Conservation (phyloP, 2,113 vertebrate species). For the Proterorhinus semilunaris region DNA sequence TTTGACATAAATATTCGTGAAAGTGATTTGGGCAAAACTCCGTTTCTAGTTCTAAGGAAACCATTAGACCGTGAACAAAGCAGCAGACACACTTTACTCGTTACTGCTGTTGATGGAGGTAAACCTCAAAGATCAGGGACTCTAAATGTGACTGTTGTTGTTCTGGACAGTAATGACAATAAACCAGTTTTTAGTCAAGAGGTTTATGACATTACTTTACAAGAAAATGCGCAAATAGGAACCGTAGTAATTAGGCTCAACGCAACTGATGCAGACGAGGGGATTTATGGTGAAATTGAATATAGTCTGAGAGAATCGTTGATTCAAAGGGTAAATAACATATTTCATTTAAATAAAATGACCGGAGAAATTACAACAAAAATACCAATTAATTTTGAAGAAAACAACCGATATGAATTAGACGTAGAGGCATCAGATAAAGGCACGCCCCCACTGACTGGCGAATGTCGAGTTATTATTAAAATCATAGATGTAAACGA, state of each 20-base stretch:
- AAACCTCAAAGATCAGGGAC: conserved; percentile 49
- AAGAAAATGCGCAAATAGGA: conserved; percentile 39
- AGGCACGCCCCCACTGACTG: conserved; percentile 36
- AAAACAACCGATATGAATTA: conserved; percentile 43
- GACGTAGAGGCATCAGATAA: conserved; percentile 57
- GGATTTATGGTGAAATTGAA: conserved; percentile 27
- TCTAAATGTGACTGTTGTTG: conserved; percentile 42
- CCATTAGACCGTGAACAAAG: conserved; percentile 61
- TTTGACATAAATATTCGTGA: conserved; percentile 58
- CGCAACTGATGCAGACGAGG: conserved; percentile 50
- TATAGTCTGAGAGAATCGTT: conserved; percentile 44
- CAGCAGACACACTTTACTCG: conserved; percentile 11
- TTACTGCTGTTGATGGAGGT: conserved; percentile 66
- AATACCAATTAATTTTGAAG: conserved; percentile 34
- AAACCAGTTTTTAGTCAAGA: conserved; percentile 53
- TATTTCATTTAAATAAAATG: conserved; percentile 53
- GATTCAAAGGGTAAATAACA: not conserved
- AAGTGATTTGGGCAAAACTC: conserved; percentile 45
- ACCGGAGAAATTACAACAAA: conserved; percentile 30
- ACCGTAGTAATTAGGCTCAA: conserved; percentile 28
- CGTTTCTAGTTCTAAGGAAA: conserved; percentile 58
- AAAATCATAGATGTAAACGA: conserved; percentile 78
- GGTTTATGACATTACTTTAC: conserved; percentile 36
- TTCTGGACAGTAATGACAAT: conserved; percentile 66
- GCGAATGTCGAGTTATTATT: conserved; percentile 48